Base-by-base conservation (phyloP, 2,113 vertebrate species). In the Bubo scandiacus region DNA sequence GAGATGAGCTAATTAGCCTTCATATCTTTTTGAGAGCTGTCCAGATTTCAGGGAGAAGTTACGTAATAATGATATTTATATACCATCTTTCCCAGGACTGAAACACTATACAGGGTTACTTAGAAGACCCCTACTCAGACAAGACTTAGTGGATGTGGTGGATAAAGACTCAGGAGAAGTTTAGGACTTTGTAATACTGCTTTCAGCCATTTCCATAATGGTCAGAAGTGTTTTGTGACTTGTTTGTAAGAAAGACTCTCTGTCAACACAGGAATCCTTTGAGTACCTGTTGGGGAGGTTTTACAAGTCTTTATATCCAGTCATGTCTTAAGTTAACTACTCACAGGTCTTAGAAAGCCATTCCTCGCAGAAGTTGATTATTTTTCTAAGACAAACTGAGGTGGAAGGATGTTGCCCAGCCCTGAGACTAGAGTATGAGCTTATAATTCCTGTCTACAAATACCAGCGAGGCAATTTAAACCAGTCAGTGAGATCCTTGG, bases 1-100 rank as follows among this genome's bases (percentile, higher is more conserved):
- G 73, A 71, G n/a, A 47, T 58, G 77, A 90, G 63, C 75, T 89
- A 86, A 74, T 80, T 86, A 47, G 34, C 36, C 45, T 93, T 86
- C 36, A 4, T 88, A 66, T 59, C 34, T 63, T 96, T 90, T 79
- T 87, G 57, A 86, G 61, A 93, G 18, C 34, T 70, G 18, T 77
- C 79, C 59, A 84, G 52, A 27, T 91, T 94, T 93, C 81, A 87
- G 89, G 84, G 30, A 86, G 45, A 58, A 34, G 38, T 89, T 95
- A 68, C 43, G 54, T 77, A 74, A 66, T 70, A 68, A 91, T 77
- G 30, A 54, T 65, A 94, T 81, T 89, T 92, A 73, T 57, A 58
- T 10, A 27, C 29, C 14, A 3, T 80, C 22, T 96, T 94, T 87
- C 26, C 42, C 38, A 81, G 59, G 52, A 40, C 49, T 55, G 78